These are phyloP conservation scores for Diplosoma virens DNA, from an alignment of 23 tunicate genomes.

Conservation along the genomic window DNA sequence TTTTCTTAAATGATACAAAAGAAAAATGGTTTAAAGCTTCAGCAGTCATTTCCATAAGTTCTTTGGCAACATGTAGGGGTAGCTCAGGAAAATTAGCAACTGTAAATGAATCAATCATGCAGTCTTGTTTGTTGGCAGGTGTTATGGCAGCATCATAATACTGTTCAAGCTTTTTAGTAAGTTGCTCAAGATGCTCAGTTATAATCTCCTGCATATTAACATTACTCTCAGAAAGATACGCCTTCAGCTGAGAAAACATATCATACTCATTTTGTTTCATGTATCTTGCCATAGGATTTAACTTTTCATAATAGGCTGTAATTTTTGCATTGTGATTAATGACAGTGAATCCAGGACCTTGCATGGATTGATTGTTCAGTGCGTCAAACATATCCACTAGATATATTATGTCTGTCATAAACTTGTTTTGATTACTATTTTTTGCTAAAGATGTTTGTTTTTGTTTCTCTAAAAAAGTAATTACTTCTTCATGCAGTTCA, in stretches of 20 bases:
- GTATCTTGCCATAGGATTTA: conserved; percentile 1
- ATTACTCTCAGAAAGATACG: not conserved
- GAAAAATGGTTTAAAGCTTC: conserved; percentile 35
- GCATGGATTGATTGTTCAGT: conserved; percentile 51
- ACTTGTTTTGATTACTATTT: conserved; percentile 35
- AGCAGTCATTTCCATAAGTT: conserved; percentile 38
- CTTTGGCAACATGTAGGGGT: conserved; percentile 48
- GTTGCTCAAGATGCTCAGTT: conserved; percentile 33
- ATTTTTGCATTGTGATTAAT: conserved; percentile 38
- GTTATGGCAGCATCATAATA: conserved; percentile 16
- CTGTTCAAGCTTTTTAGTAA: conserved; percentile 42
- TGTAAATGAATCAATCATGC: conserved; percentile 45
- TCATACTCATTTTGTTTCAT: conserved; percentile 18
- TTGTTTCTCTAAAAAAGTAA: conserved; percentile 20
- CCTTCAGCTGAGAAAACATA: conserved; percentile 7
- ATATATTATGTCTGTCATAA: conserved; percentile 38
- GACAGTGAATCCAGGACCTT: conserved; percentile 48
- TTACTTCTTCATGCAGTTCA: conserved; percentile 48
- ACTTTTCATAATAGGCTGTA: conserved; percentile 21
- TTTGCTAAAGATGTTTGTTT: conserved; percentile 21
- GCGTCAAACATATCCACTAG: conserved; percentile 42
- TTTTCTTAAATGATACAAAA: conserved; percentile 23
- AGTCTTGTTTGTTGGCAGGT: conserved; percentile 51
- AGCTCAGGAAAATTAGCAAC: conserved; percentile 32
- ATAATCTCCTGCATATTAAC: not conserved